Evolutionary conservation across 64 coral and sea anemone species (phyloP), one percentile per base, ranked within the genome.

Genomic region (Montipora cactus): DNA sequence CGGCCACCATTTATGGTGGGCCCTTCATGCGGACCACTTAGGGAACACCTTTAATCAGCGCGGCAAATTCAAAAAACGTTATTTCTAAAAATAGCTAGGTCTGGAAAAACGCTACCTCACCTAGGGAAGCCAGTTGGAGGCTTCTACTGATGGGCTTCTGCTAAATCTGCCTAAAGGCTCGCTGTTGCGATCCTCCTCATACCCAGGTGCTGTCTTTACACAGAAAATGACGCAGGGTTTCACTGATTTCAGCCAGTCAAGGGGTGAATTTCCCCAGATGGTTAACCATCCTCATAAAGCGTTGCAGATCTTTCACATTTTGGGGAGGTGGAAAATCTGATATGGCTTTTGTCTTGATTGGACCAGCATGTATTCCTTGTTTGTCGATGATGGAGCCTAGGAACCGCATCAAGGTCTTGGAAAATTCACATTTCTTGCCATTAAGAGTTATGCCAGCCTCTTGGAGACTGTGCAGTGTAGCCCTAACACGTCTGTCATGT

Each of bases 371-470:
- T 52, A 94, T 89, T 78, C 66, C 92, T 20, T 89, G 23, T 78
- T 74, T 44, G 6, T 84, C 79, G 15, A 94, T 80, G 55, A 94
- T 83, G 68, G 88, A 53, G 25, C 92, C 85, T 19, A 94, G 84
- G 58, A 94, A 94, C 78, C 69, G 88, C 15, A 94, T 69, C 45
- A 79, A 74, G 28, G 61, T 73, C 23, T 92, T 86, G 74, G 19
- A 92, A 74, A 86, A 92, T 64, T 92, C 47, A 13, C 76, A 94
- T 55, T 94, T 94, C 21, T 81, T 64, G 64, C 47, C n/a, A 61
- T 81, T 88, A 14, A 72, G 48, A 15, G 84, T 88, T 77, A 93
- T 81, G 48, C 87, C 20, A 87, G 74, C 20, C 12, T 47, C 59
- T 78, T 90, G 88, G 14, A 78, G 49, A 59, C 75, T 50, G 51